A percentile compares a stretch with the other conserved stretches of the same genome.
Conservation (phyloP, 1,140 invertebrate species). For the Temnothorax nylanderi region DNA sequence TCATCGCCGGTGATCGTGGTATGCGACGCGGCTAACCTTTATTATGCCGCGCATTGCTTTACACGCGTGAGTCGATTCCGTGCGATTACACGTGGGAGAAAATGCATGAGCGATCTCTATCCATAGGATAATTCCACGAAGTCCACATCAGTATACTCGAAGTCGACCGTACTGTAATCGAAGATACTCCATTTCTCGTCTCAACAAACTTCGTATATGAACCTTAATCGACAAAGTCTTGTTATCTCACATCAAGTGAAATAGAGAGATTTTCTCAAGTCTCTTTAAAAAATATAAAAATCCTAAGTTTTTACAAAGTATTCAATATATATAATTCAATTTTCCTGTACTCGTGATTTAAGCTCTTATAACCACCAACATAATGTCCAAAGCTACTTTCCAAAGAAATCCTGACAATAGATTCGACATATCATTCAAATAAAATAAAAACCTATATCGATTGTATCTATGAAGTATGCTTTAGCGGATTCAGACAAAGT, state of each 20-base stretch:
- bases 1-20: slow-evolving; percentile 57
- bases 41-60: slow-evolving; percentile 51
- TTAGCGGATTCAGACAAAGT: slow-evolving; percentile 49
- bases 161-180: not conserved
- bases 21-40: slow-evolving; percentile 68
- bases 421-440: not conserved
- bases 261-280: not conserved
- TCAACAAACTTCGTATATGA: not conserved
- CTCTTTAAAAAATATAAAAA: not conserved
- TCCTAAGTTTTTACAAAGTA: not conserved
- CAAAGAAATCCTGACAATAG: not conserved
- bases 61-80: slow-evolving; percentile 31
- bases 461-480: slow-evolving; percentile 46
- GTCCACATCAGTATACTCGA: not conserved
- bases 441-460: slow-evolving; percentile 31
- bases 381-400: not conserved
- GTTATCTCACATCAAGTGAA: not conserved
- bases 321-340: not conserved
- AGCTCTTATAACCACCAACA: not conserved
- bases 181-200: not conserved
- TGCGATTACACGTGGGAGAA: slow-evolving; percentile 40
- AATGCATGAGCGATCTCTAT: not conserved
- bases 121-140: not conserved
- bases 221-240: not conserved
- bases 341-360: not conserved